Evolutionary conservation across 2,113 vertebrate genomes (phyloP), one percentile per base, ranked within the genome.

Genomic region (Pelecanoides urinatrix): DNA sequence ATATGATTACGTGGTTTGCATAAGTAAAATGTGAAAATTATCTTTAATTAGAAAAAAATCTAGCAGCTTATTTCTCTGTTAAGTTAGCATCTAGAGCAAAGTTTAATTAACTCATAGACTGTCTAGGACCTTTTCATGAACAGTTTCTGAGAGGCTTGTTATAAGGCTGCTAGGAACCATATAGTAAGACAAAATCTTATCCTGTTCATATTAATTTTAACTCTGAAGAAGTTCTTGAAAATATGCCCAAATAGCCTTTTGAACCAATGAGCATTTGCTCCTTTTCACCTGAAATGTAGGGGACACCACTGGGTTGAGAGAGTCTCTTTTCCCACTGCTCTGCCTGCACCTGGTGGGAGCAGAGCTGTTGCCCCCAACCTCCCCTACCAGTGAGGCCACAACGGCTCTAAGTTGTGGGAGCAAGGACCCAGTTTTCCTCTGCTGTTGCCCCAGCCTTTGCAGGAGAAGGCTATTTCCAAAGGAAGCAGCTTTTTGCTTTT

Each of bases 311-410:
- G 27, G 10, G 6, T 53, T 65, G n/a, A 36, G 15, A 18, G 6
- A 65, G 1, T 1, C 18, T 38, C 22, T 87, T 67, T 74, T n/a
- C 10, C 56, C 26, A 27, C 18, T 82, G 18, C 11, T 70, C 36
- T 52, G 32, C 66, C 36, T 56, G n/a, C 21, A 47, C 12, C 10
- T 25, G 22, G 13, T 58, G 10, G 19, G 6, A 87, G 21, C 4
- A 74, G 19, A 85, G 16, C 2, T 65, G 3, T 22, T 80, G 13
- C 2, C 4, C 3, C 7, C 5, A 40, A 0, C 1, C 38, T n/a
- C 1, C 6, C 7, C 8, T 3, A 0, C 5, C 1, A 2, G 2
- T 10, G 29, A 79, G 21, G 14, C 10, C 22, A 22, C 1, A 0
- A 27, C 16, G 13, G 9, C 45, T 78, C 6, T 30, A 55, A 81